phyloP scores from a whole-genome alignment of 1,140 invertebrate genomes.

The Agrypnia vestita region DNA sequence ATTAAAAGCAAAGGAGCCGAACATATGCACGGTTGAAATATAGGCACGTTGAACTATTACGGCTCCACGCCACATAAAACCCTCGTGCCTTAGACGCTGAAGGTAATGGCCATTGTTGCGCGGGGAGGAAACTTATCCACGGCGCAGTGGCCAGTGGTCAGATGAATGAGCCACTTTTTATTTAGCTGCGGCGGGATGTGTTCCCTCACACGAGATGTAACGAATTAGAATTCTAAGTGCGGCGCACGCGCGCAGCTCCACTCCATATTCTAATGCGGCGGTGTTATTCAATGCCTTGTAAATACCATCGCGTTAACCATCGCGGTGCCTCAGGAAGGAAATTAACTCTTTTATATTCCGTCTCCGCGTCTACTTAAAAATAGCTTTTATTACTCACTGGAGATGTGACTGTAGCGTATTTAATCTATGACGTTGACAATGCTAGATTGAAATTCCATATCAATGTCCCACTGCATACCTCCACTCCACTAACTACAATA shows the following conservation, averaged over 20 bases:
- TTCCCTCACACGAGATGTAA: not conserved
- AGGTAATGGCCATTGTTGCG: slow-evolving; percentile 17
- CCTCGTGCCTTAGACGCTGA: not conserved
- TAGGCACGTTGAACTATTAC: not conserved
- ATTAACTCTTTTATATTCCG: too few species aligned
- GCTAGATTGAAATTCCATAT: too few species aligned
- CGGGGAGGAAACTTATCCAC: not conserved
- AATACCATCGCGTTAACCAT: not conserved
- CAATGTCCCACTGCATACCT: too few species aligned
- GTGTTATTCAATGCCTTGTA: not conserved
- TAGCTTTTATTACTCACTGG: too few species aligned
- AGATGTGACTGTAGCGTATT: too few species aligned
- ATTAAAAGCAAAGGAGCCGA: too few species aligned
- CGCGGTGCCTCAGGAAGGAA: too few species aligned
- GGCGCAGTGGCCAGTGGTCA: not conserved
- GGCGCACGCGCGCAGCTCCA: slow-evolving; percentile 2
- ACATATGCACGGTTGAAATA: not conserved
- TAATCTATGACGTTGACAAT: too few species aligned
- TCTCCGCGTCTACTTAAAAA: too few species aligned
- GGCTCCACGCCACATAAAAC: not conserved
- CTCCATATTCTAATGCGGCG: slow-evolving; percentile 30
- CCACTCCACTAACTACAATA: too few species aligned
- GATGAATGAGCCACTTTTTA: slow-evolving; percentile 28
- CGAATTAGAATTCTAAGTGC: slow-evolving; percentile 23
- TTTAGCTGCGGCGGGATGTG: slow-evolving; percentile 1